Conservation (phyloP, 2,888 invertebrate genomes). For the Smittia sp. region DNA sequence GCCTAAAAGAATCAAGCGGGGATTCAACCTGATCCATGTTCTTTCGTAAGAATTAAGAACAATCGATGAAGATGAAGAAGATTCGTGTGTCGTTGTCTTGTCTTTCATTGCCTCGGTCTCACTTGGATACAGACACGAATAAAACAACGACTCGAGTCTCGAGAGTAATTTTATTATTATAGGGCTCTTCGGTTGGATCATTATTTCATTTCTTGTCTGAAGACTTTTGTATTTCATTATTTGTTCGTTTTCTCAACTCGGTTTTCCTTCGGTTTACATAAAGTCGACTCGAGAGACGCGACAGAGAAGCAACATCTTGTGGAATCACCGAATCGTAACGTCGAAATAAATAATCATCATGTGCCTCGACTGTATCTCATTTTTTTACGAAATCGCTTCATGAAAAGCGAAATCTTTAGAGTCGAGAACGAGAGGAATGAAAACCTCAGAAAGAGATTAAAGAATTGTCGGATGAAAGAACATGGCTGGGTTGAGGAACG, state of each 20-base stretch:
- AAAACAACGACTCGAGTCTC: background rate
- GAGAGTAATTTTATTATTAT: conserved; percentile 33
- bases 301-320: conserved; percentile 26
- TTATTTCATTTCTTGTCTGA: conserved; percentile 17
- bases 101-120: background rate
- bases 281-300: background rate
- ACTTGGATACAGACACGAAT: background rate
- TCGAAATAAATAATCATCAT: conserved; percentile 39
- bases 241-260: conserved; percentile 14
- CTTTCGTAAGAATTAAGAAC: background rate
- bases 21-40: background rate
- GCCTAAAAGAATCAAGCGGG: conserved; percentile 9
- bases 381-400: conserved; percentile 13
- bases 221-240: background rate
- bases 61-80: background rate
- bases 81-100: background rate
- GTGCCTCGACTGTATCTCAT: conserved; percentile 29
- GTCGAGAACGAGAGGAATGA: background rate
- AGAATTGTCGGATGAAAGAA: background rate
- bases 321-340: conserved; percentile 39
- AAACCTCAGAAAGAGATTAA: conserved; percentile 5
- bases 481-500: conserved; percentile 8
- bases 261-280: conserved; percentile 26
- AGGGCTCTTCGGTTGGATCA: conserved; percentile 16
- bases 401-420: conserved; percentile 22